A percentile compares a stretch with the other conserved stretches of the same genome.
Conservation (phyloP, 1,140 invertebrate species). For the Pseudomyrmex concolor region DNA sequence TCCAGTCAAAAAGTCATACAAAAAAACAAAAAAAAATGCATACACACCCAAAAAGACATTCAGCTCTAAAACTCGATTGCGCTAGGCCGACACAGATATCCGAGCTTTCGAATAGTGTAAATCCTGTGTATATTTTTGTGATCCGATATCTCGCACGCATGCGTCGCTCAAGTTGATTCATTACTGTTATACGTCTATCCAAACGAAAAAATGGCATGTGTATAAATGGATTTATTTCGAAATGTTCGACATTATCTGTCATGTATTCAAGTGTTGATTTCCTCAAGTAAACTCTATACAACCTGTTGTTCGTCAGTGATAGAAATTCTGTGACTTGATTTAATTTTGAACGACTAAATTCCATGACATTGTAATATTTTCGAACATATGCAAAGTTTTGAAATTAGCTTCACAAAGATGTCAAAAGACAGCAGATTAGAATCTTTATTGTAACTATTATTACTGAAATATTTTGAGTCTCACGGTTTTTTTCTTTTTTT, state of each 20-base stretch:
- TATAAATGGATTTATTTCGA: slow-evolving; percentile 35
- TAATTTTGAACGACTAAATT: background rate
- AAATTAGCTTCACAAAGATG: background rate
- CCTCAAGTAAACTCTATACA: slow-evolving; percentile 11
- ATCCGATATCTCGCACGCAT: slow-evolving; percentile 46
- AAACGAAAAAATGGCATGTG: slow-evolving; percentile 4
- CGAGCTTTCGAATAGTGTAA: slow-evolving; percentile 41
- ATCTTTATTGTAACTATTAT: too few species aligned
- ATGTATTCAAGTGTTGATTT: slow-evolving; percentile 11
- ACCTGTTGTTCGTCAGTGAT: background rate
- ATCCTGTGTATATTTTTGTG: slow-evolving; percentile 39
- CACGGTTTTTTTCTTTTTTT: too few species aligned
- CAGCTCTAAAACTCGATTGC: slow-evolving; percentile 13
- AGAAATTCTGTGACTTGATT: background rate
- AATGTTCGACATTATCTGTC: slow-evolving; percentile 12
- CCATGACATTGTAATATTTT: too few species aligned
- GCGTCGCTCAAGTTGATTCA: slow-evolving; percentile 48
- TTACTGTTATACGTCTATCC: slow-evolving; percentile 16
- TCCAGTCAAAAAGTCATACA: background rate
- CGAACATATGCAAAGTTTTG: background rate
- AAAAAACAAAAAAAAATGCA: background rate
- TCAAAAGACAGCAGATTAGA: too few species aligned
- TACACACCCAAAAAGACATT: background rate
- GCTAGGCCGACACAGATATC: slow-evolving; percentile 17
- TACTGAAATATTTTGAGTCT: background rate